Evolutionary conservation across 2,113 vertebrate species (phyloP).

Genomic region (Tretioscincus oriximinensis): DNA sequence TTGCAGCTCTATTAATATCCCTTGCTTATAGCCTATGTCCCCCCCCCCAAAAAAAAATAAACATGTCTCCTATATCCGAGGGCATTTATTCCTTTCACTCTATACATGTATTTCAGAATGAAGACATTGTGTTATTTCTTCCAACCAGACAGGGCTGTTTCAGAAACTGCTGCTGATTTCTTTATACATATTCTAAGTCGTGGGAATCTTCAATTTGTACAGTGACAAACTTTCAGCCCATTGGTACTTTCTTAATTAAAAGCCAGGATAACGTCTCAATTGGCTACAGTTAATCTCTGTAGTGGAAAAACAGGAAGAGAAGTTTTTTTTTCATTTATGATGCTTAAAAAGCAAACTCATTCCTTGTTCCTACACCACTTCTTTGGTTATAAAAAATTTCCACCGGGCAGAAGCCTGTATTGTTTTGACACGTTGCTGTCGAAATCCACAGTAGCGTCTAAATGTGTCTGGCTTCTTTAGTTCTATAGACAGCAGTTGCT

Average conservation of each 20-base stretch:
- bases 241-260: slow-evolving; percentile 70
- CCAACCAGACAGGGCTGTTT: slow-evolving; percentile 60
- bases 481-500: slow-evolving; percentile 71
- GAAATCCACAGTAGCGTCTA: slow-evolving; percentile 74
- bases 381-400: slow-evolving; percentile 66
- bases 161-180: slow-evolving; percentile 59
- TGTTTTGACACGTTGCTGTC: slow-evolving; percentile 70
- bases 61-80: slow-evolving; percentile 17
- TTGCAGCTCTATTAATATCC: slow-evolving; percentile 50
- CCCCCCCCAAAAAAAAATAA: slow-evolving; percentile 60
- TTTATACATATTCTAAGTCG: slow-evolving; percentile 65
- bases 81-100: slow-evolving; percentile 64
- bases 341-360: slow-evolving; percentile 58
- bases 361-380: slow-evolving; percentile 52
- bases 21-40: slow-evolving; percentile 34
- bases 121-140: slow-evolving; percentile 65
- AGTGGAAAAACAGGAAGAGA: not conserved
- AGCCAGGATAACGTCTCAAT: slow-evolving; percentile 58
- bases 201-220: slow-evolving; percentile 57
- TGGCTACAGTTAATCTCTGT: slow-evolving; percentile 56
- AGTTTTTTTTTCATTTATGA: slow-evolving; percentile 39
- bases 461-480: slow-evolving; percentile 69
- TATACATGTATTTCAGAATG: slow-evolving; percentile 60
- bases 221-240: slow-evolving; percentile 51
- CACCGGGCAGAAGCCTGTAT: slow-evolving; percentile 68